Evolutionary conservation across 2,113 vertebrate genomes (phyloP).

Genomic region (Atractosteus spatula): DNA sequence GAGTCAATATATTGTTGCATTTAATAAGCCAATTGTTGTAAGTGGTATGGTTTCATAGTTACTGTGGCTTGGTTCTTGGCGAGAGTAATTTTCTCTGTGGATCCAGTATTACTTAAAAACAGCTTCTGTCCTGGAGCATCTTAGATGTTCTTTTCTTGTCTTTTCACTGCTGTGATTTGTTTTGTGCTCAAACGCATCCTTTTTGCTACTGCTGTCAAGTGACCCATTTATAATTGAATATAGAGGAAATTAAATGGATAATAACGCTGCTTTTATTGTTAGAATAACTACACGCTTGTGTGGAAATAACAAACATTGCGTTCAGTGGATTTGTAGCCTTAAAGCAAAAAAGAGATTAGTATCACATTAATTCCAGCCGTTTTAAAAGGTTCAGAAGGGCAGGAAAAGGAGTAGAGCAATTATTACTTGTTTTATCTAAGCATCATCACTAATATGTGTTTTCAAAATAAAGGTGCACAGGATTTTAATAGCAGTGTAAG

Average conservation of each 20-base stretch:
- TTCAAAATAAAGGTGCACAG: constrained; percentile 25
- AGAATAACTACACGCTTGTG: constrained; percentile 39
- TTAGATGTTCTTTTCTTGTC: too few relatives aligned
- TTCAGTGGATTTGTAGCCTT: constrained; percentile 21
- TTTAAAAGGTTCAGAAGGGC: constrained; percentile 24
- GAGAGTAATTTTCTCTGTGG: too few relatives aligned
- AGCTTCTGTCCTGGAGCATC: too few relatives aligned
- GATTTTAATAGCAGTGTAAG: constrained; percentile 18
- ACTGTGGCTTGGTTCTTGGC: too few relatives aligned
- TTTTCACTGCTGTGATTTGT: constrained; percentile 2
- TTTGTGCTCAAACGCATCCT: constrained; percentile 33
- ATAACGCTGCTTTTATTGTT: constrained; percentile 46
- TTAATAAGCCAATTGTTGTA: too few relatives aligned
- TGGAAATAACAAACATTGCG: constrained; percentile 39
- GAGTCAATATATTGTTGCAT: too few relatives aligned
- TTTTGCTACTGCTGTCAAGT: constrained; percentile 45
- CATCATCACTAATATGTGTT: constrained; percentile 21
- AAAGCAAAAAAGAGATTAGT: constrained; percentile 28
- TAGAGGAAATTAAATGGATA: constrained; percentile 43
- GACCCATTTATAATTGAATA: constrained; percentile 35
- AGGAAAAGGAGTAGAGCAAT: constrained; percentile 25
- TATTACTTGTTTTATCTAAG: constrained; percentile 37
- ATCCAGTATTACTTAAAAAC: too few relatives aligned
- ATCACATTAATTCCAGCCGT: constrained; percentile 49
- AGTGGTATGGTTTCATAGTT: too few relatives aligned